Evolutionary conservation across 2,888 invertebrate species (phyloP).

Genomic region (Phasia obesa): DNA sequence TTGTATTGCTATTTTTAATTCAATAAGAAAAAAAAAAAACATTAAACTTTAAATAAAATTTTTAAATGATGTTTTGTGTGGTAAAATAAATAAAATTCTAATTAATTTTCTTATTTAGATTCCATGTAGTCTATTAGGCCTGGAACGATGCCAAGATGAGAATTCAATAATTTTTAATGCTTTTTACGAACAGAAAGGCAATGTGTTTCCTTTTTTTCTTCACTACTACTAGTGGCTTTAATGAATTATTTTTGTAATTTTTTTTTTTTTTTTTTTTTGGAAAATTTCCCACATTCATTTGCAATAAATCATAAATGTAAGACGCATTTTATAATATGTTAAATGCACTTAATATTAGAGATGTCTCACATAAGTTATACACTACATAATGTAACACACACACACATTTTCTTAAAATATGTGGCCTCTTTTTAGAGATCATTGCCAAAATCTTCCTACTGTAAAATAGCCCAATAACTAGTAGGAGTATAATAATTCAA

Average conservation of each 20-base stretch:
- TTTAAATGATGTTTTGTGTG: conserved; percentile 8
- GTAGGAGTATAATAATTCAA: too few species aligned
- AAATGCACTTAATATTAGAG: background rate
- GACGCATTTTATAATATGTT: background rate
- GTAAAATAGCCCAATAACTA: too few species aligned
- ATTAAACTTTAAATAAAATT: conserved; percentile 3
- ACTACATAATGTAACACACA: too few species aligned
- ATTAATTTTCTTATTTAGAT: conserved; percentile 36
- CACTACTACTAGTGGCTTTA: background rate
- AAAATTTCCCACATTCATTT: background rate
- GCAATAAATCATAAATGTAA: background rate
- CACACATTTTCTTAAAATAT: too few species aligned
- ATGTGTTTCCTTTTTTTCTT: background rate
- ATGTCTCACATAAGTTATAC: background rate
- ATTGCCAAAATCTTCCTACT: too few species aligned
- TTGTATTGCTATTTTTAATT: conserved; percentile 4
- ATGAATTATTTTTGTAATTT: background rate
- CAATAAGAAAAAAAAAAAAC: too few species aligned
- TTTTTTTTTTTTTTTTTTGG: too few species aligned
- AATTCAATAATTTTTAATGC: background rate
- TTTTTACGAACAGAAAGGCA: conserved; percentile 8
- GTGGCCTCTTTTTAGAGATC: too few species aligned
- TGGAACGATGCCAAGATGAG: conserved; percentile 35
- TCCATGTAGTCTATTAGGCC: conserved; percentile 33
- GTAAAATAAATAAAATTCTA: conserved; percentile 36